phyloP scores from a whole-genome alignment of 1,140 invertebrate genomes.

The Coelopa frigida region DNA sequence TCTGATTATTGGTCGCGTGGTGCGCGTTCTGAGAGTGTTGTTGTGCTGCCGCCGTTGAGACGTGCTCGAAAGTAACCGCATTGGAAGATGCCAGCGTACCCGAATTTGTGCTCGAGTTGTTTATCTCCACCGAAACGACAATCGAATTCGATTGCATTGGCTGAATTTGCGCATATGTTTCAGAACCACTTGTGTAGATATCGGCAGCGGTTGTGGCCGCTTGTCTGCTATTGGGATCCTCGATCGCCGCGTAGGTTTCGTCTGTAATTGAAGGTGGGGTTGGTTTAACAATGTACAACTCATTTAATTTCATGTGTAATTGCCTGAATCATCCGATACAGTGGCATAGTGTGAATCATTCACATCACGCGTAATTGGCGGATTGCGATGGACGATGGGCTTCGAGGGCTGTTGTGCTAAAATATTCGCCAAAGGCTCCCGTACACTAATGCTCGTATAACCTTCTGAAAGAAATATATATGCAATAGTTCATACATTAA shows the following conservation, averaged over 20 bases:
- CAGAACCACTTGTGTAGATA: slow-evolving; percentile 71
- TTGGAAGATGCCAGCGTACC: slow-evolving; percentile 10
- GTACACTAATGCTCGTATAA: slow-evolving; percentile 83
- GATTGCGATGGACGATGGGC: slow-evolving; percentile 42
- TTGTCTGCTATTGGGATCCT: slow-evolving; percentile 63
- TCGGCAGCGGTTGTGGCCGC: slow-evolving; percentile 43
- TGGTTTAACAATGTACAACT: background rate
- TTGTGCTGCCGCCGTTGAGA: slow-evolving; percentile 19
- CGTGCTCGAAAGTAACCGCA: too few relatives aligned
- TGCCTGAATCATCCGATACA: slow-evolving; percentile 77
- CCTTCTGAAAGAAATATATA: slow-evolving; percentile 59
- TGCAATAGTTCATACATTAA: background rate
- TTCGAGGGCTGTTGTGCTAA: slow-evolving; percentile 51
- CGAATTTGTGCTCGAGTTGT: slow-evolving; percentile 11
- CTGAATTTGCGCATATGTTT: slow-evolving; percentile 82
- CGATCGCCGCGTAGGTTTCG: slow-evolving; percentile 84
- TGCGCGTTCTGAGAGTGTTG: slow-evolving; percentile 12
- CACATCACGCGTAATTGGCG: slow-evolving; percentile 42
- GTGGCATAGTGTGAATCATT: slow-evolving; percentile 68
- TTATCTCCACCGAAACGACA: slow-evolving; percentile 49
- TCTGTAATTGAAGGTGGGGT: slow-evolving; percentile 48
- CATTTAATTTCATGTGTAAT: slow-evolving; percentile 17
- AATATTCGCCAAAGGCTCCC: slow-evolving; percentile 74
- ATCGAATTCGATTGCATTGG: slow-evolving; percentile 52
- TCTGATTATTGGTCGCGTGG: background rate